Evolutionary conservation across 1,140 invertebrate species (phyloP).

Genomic region (Euschistus heros): DNA sequence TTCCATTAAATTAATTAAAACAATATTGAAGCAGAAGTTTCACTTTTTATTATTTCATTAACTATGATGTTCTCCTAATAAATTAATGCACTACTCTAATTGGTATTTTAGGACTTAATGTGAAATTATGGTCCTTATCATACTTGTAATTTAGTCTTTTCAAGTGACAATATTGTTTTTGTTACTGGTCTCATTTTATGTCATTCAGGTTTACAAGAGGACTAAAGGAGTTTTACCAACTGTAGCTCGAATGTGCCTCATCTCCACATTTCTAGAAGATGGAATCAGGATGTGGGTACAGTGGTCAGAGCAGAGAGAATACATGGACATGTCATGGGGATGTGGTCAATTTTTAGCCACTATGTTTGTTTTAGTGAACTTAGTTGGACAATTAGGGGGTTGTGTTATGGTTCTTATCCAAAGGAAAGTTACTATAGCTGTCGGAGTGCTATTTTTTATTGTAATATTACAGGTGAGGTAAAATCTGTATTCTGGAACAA

Average conservation of each 20-base stretch:
- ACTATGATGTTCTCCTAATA: too few species aligned
- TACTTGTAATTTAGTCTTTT: not conserved
- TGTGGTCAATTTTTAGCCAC: slow-evolving; percentile 89
- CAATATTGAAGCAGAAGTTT: too few species aligned
- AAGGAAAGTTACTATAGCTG: slow-evolving; percentile 88
- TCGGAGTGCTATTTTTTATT: slow-evolving; percentile 89
- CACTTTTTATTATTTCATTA: too few species aligned
- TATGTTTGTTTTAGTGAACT: slow-evolving; percentile 86
- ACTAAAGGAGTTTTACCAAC: slow-evolving; percentile 91
- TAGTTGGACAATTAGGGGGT: slow-evolving; percentile 89
- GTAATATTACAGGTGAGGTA: slow-evolving; percentile 78
- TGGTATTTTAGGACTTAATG: too few species aligned
- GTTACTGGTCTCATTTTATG: slow-evolving; percentile 15
- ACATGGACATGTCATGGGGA: slow-evolving; percentile 97
- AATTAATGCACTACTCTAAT: too few species aligned
- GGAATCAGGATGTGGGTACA: slow-evolving; percentile 98
- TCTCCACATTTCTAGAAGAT: slow-evolving; percentile 98
- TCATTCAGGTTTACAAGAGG: slow-evolving; percentile 73
- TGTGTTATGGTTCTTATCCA: slow-evolving; percentile 91
- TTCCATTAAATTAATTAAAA: too few species aligned
- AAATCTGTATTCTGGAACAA: not conserved
- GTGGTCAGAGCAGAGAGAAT: slow-evolving; percentile 95
- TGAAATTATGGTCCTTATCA: too few species aligned
- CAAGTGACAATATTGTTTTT: not conserved
- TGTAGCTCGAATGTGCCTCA: slow-evolving; percentile 89